Percentiles rank a stretch among this genome's conserved stretches.
Evolutionary conservation across 2,888 invertebrate species (phyloP).

Genomic region (Andrena flavipes): DNA sequence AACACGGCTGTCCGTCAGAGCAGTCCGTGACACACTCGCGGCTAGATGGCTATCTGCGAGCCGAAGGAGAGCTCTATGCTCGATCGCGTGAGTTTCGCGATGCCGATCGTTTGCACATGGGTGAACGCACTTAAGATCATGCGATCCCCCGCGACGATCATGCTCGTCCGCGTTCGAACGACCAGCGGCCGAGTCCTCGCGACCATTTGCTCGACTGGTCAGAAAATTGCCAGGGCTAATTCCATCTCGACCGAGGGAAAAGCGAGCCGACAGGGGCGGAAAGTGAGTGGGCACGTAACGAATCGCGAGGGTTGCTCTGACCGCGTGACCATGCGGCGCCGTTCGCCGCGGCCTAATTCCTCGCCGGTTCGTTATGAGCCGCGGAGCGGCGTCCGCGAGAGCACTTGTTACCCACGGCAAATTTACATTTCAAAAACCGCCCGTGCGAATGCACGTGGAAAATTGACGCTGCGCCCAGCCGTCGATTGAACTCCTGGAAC

Average conservation of each 20-base stretch:
- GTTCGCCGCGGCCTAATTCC: constrained; percentile 54
- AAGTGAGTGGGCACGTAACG: constrained; percentile 24
- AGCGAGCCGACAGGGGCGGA: not conserved
- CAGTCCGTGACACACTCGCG: constrained; percentile 32
- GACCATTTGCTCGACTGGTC: not conserved
- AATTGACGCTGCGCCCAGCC: constrained; percentile 44
- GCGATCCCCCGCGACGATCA: constrained; percentile 46
- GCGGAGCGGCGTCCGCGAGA: constrained; percentile 15
- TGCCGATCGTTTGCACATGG: constrained; percentile 49
- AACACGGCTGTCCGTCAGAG: constrained; percentile 16
- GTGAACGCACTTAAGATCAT: constrained; percentile 60
- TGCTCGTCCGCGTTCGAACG: constrained; percentile 22
- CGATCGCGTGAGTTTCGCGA: constrained; percentile 67
- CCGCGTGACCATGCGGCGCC: constrained; percentile 17
- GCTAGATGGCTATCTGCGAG: not conserved
- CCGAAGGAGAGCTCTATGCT: not conserved
- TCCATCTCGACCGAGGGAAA: not conserved
- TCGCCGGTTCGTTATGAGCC: constrained; percentile 60
- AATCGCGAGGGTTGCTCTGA: constrained; percentile 37
- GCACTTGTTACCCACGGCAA: constrained; percentile 62
- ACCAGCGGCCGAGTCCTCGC: not conserved
- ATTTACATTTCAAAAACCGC: constrained; percentile 69
- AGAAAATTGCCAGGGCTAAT: constrained; percentile 35
- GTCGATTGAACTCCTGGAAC: constrained; percentile 52
- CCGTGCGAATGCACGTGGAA: constrained; percentile 37